Evolutionary conservation across 2,113 vertebrate species (phyloP), one percentile per base, ranked within the genome.

Genomic region (Mus spicilegus): DNA sequence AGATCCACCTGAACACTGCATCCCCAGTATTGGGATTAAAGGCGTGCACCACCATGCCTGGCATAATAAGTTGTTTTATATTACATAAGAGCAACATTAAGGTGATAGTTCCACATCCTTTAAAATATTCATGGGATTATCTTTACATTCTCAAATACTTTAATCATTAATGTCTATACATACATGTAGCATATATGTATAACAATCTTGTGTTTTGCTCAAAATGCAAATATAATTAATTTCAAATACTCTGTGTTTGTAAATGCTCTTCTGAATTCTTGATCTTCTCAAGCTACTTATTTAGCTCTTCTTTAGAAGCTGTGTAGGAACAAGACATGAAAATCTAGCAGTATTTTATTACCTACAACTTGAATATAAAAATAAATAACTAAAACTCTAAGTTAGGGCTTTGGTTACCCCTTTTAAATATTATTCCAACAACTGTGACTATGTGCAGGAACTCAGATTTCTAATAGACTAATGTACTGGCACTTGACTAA

Each of bases 181-280:
- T 26, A 87, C 63, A 72, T 91, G n/a, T 51, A 24, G 36, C 13
- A 56, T 58, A 81, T 81, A 58, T 58, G 54, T 46, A 63, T 20
- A 58, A 39, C 22, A 54, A 91, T 17, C n/a, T n/a, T 82, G 42
- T 42, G n/a, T 39, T 65, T 90, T 89, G 73, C 51, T 89, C 67
- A 81, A 85, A 92, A 94, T 87, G 42, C 78, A 95, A 70, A 86
- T 26, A 63, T 86, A 94, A 89, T 16, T 86, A 94, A 89, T 16
- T 72, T 7, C 2, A 76, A 69, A 14, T 63, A 77, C 54, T 56
- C 39, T 51, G 70, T 89, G 51, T 49, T 49, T 81, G 13, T 12
- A 65, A n/a, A 9, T 58, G 51, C 30, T n/a, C 75, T 82, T 54
- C 19, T 49, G n/a, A 81, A 22, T 8, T 19, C 28, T 19, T 46